phyloP scores from a whole-genome alignment of 2,888 invertebrate species.

The Lordiphosa andalusiaca region DNA sequence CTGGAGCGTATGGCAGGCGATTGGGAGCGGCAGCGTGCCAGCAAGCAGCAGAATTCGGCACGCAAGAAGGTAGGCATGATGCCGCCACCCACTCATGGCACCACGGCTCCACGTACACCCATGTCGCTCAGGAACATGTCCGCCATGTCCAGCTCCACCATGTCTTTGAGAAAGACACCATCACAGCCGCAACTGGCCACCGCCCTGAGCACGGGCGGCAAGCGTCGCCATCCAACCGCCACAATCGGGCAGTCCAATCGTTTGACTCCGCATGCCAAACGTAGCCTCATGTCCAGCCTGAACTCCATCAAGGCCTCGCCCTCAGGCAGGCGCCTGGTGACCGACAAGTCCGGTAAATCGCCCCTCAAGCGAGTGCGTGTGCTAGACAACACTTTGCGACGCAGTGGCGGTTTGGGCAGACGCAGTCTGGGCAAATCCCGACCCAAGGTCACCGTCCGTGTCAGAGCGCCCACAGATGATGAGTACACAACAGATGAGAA shows the following conservation, averaged over 20 bases:
- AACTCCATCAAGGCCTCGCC: slow-evolving; percentile 56
- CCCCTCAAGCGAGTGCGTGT: slow-evolving; percentile 64
- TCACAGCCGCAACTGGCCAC: slow-evolving; percentile 53
- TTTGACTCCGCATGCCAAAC: slow-evolving; percentile 65
- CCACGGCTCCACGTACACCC: slow-evolving; percentile 60
- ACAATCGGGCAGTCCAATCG: slow-evolving; percentile 23
- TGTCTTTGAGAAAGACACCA: slow-evolving; percentile 65
- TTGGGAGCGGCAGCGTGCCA: slow-evolving; percentile 82
- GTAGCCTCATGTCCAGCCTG: slow-evolving; percentile 68
- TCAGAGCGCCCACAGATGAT: slow-evolving; percentile 1
- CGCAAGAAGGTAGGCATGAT: slow-evolving; percentile 67
- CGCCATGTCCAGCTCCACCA: slow-evolving; percentile 44
- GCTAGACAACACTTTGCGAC: slow-evolving; percentile 67
- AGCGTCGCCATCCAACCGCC: slow-evolving; percentile 52
- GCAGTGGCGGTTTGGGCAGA: slow-evolving; percentile 66
- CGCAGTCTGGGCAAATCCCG: slow-evolving; percentile 50
- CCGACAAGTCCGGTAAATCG: slow-evolving; percentile 50
- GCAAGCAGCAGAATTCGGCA: slow-evolving; percentile 80
- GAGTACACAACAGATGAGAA: slow-evolving; percentile 38
- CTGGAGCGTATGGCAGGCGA: slow-evolving; percentile 83
- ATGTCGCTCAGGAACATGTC: slow-evolving; percentile 64
- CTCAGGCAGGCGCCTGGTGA: slow-evolving; percentile 20
- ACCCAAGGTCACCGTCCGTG: slow-evolving; percentile 49
- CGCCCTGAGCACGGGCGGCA: slow-evolving; percentile 55
- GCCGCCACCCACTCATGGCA: slow-evolving; percentile 36